phyloP scores from a whole-genome alignment of 2,888 invertebrate species.

The Hoplodrina blanda region DNA sequence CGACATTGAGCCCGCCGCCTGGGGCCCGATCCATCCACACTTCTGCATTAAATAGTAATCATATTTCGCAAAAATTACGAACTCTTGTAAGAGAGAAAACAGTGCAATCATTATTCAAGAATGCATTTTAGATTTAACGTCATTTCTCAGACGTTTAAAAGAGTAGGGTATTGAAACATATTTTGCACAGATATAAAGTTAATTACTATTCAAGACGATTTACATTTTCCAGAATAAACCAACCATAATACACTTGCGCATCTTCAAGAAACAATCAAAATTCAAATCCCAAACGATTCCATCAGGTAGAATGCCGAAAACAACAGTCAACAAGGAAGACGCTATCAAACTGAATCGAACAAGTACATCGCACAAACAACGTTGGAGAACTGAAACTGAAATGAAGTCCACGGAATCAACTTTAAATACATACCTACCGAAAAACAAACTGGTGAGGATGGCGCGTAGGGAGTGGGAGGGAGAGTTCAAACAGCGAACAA shows the following conservation, averaged over 20 bases:
- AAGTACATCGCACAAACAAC: conserved; percentile 62
- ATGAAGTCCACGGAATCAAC: conserved; percentile 69
- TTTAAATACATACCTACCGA: conserved; percentile 73
- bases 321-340: conserved; percentile 50
- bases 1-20: no score
- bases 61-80: no score
- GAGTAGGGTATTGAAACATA: no score
- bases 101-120: no score
- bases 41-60: no score
- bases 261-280: conserved; percentile 2
- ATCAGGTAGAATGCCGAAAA: conserved; percentile 31
- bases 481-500: conserved; percentile 76
- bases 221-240: not conserved
- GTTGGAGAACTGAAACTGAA: conserved; percentile 59
- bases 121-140: no score
- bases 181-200: not conserved
- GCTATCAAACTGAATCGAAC: conserved; percentile 54
- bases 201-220: not conserved
- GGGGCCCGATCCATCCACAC: no score
- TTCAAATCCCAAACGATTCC: conserved; percentile 20
- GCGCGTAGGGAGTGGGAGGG: conserved; percentile 36
- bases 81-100: no score
- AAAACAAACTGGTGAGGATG: conserved; percentile 76
- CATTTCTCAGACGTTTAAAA: no score
- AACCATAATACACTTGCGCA: not conserved